Conservation (phyloP, 2,797 vertebrate genomes). For the Rhabdomys pumilio region DNA sequence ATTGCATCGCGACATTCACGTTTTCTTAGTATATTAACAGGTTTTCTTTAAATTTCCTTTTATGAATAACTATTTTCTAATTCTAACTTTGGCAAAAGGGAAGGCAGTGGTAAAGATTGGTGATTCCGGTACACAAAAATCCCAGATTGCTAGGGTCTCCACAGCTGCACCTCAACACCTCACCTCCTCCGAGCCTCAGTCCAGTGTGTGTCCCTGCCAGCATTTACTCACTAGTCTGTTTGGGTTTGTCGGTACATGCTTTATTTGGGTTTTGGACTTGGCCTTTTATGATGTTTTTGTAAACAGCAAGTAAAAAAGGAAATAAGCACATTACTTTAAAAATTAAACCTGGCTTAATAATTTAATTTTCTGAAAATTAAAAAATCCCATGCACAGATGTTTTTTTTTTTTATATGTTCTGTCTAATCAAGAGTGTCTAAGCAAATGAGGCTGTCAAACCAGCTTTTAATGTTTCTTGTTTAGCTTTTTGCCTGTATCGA, state of each 20-base stretch:
- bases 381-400: constrained; percentile 65
- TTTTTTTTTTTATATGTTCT: constrained; percentile 69
- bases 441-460: constrained; percentile 71
- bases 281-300: constrained; percentile 54
- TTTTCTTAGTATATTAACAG: constrained; percentile 35
- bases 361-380: constrained; percentile 78
- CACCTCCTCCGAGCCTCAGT: background rate
- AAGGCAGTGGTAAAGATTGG: constrained; percentile 21
- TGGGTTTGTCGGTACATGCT: background rate
- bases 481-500: constrained; percentile 53
- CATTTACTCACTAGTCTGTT: background rate
- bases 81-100: constrained; percentile 61
- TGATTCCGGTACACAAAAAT: background rate
- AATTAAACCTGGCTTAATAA: constrained; percentile 69
- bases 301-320: constrained; percentile 18
- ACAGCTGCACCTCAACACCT: background rate
- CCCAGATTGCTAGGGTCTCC: background rate
- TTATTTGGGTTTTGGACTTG: constrained; percentile 26
- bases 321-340: constrained; percentile 56
- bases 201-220: background rate
- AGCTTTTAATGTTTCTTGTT: constrained; percentile 66
- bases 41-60: constrained; percentile 53
- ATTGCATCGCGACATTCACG: constrained; percentile 14
- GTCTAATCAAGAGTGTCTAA: constrained; percentile 74
- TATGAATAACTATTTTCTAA: constrained; percentile 59